phyloP scores from a whole-genome alignment of 92 coral and sea anemone species.

The Epizoanthus stellaris region DNA sequence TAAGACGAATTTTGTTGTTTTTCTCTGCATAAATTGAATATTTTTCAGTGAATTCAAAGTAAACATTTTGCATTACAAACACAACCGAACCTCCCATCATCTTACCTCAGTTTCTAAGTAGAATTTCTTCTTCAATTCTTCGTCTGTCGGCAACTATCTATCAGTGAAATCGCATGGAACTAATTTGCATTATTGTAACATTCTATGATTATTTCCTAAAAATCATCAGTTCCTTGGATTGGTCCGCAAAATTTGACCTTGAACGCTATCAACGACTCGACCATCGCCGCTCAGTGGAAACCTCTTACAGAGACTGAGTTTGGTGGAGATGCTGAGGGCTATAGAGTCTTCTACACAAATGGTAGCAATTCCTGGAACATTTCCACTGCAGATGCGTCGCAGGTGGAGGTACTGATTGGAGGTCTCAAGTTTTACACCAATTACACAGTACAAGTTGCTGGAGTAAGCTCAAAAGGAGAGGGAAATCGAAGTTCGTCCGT shows the following conservation, averaged over 20 bases:
- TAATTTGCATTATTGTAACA: too few relatives aligned
- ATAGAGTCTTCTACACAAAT: slow-evolving; percentile 21
- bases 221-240: slow-evolving; percentile 10
- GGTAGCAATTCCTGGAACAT: neutral
- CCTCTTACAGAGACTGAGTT: slow-evolving; percentile 15
- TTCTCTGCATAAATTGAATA: too few relatives aligned
- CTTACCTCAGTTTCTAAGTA: too few relatives aligned
- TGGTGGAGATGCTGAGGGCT: slow-evolving; percentile 13
- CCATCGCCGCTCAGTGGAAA: slow-evolving; percentile 10
- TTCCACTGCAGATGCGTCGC: slow-evolving; percentile 6
- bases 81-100: too few relatives aligned
- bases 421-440: slow-evolving; percentile 24
- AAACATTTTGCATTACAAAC: too few relatives aligned
- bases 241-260: neutral
- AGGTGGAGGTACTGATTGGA: slow-evolving; percentile 5
- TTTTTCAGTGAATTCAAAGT: too few relatives aligned
- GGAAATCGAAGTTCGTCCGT: slow-evolving; percentile 25
- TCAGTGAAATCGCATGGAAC: too few relatives aligned
- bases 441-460: slow-evolving; percentile 34
- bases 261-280: neutral
- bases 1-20: too few relatives aligned
- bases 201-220: neutral
- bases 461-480: slow-evolving; percentile 35
- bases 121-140: too few relatives aligned
- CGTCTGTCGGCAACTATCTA: too few relatives aligned